A percentile compares a stretch with the other conserved stretches of the same genome.
Conservation (phyloP, 2,797 vertebrate genomes). For the Premnoplex brunnescens region DNA sequence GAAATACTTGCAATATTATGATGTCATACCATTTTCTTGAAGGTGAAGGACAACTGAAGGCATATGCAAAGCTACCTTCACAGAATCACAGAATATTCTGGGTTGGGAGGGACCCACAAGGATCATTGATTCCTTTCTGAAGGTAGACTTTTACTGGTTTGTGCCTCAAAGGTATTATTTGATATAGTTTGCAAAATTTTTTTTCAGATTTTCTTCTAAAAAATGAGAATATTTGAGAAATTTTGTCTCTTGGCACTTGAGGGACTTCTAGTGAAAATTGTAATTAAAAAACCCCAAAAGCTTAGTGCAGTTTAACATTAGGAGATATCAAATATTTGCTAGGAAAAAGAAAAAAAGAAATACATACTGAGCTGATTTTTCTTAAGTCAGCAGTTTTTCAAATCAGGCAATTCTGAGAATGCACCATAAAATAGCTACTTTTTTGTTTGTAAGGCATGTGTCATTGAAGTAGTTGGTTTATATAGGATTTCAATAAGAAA, state of each 20-base stretch:
- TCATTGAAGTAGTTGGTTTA: not conserved
- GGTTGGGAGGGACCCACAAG: not conserved
- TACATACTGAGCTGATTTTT: not conserved
- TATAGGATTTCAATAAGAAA: not conserved
- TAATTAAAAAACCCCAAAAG: not conserved
- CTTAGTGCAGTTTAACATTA: not conserved
- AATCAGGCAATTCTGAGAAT: not conserved
- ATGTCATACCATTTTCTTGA: not conserved
- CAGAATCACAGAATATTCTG: not conserved
- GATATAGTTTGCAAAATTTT: not conserved
- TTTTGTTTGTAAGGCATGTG: not conserved
- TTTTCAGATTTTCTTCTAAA: not conserved
- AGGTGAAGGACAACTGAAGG: not conserved
- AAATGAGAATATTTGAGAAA: not conserved
- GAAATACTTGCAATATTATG: not conserved
- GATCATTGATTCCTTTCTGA: accelerated
- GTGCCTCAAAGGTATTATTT: not conserved
- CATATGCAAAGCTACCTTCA: not conserved
- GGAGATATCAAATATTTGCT: not conserved
- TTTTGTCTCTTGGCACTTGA: not conserved
- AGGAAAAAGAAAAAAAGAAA: not conserved
- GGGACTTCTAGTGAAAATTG: not conserved
- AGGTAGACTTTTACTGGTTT: not conserved
- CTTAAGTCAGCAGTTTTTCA: not conserved
- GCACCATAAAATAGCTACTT: not conserved